These are phyloP conservation scores for Andricus grossulariae DNA, from an alignment of 1,140 invertebrate species.

Conservation along the genomic window DNA sequence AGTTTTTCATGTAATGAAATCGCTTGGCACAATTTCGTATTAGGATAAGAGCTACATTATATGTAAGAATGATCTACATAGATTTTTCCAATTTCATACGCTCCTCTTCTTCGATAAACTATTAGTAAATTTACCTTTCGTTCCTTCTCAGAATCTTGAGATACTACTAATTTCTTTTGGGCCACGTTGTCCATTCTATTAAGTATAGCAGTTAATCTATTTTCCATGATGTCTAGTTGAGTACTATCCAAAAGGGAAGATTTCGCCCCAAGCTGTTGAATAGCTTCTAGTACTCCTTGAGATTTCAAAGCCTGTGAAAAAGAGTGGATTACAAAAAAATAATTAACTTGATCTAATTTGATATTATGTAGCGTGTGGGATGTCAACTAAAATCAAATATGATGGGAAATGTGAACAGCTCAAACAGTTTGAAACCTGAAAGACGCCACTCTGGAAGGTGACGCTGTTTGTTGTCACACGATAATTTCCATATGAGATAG, in stretches of 20 bases:
- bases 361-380: too few species aligned
- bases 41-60: slow-evolving; percentile 2
- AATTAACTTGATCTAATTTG: not conserved
- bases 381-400: too few species aligned
- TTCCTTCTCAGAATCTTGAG: slow-evolving; percentile 85
- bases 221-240: slow-evolving; percentile 90
- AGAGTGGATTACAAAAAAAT: slow-evolving; percentile 17
- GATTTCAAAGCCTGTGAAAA: slow-evolving; percentile 60
- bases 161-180: slow-evolving; percentile 80
- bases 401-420: slow-evolving; percentile 61
- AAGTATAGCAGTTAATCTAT: slow-evolving; percentile 82
- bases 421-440: slow-evolving; percentile 30
- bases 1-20: too few species aligned
- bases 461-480: too few species aligned
- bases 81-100: slow-evolving; percentile 22
- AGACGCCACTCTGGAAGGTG: too few species aligned
- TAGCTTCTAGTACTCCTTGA: slow-evolving; percentile 80
- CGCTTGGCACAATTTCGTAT: too few species aligned
- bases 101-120: slow-evolving; percentile 23
- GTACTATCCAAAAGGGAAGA: slow-evolving; percentile 86
- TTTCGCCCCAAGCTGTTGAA: slow-evolving; percentile 85
- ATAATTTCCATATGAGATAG: too few species aligned
- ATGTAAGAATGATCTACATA: slow-evolving; percentile 8
- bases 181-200: slow-evolving; percentile 86
- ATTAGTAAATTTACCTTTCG: slow-evolving; percentile 79